phyloP scores from a whole-genome alignment of 2,888 invertebrate genomes.

The Stenoptilia bipunctidactyla region DNA sequence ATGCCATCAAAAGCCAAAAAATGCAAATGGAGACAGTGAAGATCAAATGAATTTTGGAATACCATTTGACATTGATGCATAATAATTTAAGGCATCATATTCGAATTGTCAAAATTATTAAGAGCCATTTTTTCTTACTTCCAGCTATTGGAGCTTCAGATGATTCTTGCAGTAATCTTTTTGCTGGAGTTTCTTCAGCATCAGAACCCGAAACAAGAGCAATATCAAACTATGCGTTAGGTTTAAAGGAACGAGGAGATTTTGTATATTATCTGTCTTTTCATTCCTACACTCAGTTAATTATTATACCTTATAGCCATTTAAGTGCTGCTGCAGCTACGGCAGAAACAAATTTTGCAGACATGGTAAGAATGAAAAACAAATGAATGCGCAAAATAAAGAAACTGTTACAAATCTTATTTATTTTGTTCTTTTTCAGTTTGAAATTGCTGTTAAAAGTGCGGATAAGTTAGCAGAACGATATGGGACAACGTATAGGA shows the following conservation, averaged over 20 bases:
- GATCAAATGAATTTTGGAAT: no score
- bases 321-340: conserved; percentile 20
- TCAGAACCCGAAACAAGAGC: conserved; percentile 69
- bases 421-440: conserved; percentile 23
- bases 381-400: no score
- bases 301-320: conserved; percentile 64
- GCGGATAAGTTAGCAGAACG: conserved; percentile 30
- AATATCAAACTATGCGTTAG: conserved; percentile 38
- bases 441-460: conserved; percentile 39
- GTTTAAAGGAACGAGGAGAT: conserved; percentile 23
- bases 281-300: conserved; percentile 70
- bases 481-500: conserved; percentile 38
- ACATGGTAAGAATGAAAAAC: conserved; percentile 32
- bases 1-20: no score
- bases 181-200: conserved; percentile 56
- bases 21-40: no score
- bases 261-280: conserved; percentile 64
- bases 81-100: no score
- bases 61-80: no score
- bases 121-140: no score
- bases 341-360: conserved; percentile 35
- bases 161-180: conserved; percentile 61
- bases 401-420: no score
- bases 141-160: conserved; percentile 49
- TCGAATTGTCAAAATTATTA: no score